A percentile compares a stretch with the other conserved stretches of the same genome.
These are phyloP conservation scores for Hecatera dysodea DNA, from an alignment of 2,888 invertebrate species.

Conservation along the genomic window DNA sequence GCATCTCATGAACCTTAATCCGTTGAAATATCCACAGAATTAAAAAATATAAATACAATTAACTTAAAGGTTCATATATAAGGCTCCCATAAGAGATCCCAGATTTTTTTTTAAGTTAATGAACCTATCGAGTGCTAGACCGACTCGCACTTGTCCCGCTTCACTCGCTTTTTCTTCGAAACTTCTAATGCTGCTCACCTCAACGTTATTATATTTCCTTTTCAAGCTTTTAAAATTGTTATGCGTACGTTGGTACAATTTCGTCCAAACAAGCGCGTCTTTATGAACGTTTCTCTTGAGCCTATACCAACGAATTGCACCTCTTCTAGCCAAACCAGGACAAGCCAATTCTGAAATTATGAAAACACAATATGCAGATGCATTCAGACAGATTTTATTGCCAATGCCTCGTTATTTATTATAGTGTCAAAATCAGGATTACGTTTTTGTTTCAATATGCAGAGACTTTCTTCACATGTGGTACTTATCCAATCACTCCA, in stretches of 20 bases:
- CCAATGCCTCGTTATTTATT: not conserved
- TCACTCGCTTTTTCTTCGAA: not conserved
- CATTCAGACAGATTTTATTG: not conserved
- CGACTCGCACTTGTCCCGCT: not conserved
- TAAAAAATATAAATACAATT: not conserved
- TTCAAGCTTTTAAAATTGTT: conserved; percentile 67
- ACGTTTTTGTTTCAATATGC: conserved; percentile 72
- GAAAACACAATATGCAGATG: conserved; percentile 3
- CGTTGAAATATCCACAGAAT: not conserved
- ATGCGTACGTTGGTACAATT: conserved; percentile 69
- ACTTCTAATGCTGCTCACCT: conserved; percentile 55
- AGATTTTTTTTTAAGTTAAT: not conserved
- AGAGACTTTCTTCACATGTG: conserved; percentile 69
- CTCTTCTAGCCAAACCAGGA: conserved; percentile 22
- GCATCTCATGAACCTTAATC: too few species aligned
- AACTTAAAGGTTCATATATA: not conserved
- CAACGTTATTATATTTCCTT: conserved; percentile 53
- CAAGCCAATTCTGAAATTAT: conserved; percentile 35
- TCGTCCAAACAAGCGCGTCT: conserved; percentile 76
- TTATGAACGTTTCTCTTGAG: conserved; percentile 72
- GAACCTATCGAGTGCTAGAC: not conserved
- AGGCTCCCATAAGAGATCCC: not conserved
- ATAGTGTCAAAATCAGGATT: not conserved
- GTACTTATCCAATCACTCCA: conserved; percentile 82
- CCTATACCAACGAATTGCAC: conserved; percentile 66